Conservation (phyloP, 2,888 invertebrate genomes). For the Trissolcus japonicus region DNA sequence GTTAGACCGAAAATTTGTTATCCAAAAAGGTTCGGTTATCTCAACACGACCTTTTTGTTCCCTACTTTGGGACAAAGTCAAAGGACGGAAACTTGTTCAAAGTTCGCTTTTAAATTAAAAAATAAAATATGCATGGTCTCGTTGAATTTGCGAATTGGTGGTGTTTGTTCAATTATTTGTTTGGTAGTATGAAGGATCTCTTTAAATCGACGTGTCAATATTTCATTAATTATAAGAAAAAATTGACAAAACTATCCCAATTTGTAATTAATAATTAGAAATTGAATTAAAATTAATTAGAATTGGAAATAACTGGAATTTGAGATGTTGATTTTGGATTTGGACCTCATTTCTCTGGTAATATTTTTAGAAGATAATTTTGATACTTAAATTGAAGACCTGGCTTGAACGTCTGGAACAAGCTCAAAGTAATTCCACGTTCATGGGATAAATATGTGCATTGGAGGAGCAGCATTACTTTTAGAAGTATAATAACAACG, state of each 20-base stretch:
- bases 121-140: neutral
- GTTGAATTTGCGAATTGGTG: neutral
- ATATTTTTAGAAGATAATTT: neutral
- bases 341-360: too few species aligned
- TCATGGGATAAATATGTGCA: constrained; percentile 19
- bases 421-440: constrained; percentile 28
- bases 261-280: too few species aligned
- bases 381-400: constrained; percentile 3
- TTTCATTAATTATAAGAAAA: too few species aligned
- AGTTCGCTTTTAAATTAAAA: neutral
- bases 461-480: constrained; percentile 14
- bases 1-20: too few species aligned
- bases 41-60: neutral
- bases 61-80: neutral
- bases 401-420: constrained; percentile 5
- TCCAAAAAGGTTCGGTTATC: neutral
- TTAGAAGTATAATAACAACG: constrained; percentile 16
- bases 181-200: too few species aligned
- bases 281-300: too few species aligned
- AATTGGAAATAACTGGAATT: too few species aligned
- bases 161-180: neutral
- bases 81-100: neutral
- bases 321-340: too few species aligned
- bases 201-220: too few species aligned
- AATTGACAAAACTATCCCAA: too few species aligned